Conservation (phyloP, 2,113 vertebrate species). For the Sterna hirundo region DNA sequence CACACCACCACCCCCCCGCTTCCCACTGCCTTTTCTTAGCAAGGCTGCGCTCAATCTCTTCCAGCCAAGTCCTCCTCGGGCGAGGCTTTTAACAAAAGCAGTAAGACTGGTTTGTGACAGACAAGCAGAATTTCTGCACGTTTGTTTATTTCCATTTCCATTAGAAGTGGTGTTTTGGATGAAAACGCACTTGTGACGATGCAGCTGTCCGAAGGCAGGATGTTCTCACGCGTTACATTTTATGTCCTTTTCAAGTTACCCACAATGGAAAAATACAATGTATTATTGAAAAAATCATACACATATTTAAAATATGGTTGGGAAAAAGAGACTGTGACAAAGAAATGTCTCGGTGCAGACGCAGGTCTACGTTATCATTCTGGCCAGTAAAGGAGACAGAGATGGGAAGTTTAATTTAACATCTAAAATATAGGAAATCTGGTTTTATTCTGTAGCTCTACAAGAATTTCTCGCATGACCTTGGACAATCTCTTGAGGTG, state of each 20-base stretch:
- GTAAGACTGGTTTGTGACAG: neutral
- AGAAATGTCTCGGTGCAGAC: neutral
- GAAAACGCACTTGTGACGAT: neutral
- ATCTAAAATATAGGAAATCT: neutral
- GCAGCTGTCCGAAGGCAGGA: slow-evolving; percentile 9
- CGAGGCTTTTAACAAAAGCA: neutral
- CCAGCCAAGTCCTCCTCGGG: neutral
- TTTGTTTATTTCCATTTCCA: slow-evolving; percentile 34
- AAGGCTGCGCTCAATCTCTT: neutral
- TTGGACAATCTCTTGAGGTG: neutral
- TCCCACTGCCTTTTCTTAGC: neutral
- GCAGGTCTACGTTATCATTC: neutral
- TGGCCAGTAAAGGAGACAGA: neutral
- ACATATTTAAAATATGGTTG: neutral
- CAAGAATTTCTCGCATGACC: neutral
- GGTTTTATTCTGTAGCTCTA: neutral
- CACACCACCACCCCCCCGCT: too few species aligned
- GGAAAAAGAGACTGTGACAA: neutral
- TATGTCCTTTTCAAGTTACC: neutral
- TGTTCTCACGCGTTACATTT: neutral
- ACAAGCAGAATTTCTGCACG: neutral
- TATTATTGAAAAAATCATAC: neutral
- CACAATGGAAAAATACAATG: neutral
- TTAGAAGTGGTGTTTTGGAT: neutral
- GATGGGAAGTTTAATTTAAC: neutral